phyloP scores from a whole-genome alignment of 2,113 vertebrate genomes.

The Pungitius pungitius region DNA sequence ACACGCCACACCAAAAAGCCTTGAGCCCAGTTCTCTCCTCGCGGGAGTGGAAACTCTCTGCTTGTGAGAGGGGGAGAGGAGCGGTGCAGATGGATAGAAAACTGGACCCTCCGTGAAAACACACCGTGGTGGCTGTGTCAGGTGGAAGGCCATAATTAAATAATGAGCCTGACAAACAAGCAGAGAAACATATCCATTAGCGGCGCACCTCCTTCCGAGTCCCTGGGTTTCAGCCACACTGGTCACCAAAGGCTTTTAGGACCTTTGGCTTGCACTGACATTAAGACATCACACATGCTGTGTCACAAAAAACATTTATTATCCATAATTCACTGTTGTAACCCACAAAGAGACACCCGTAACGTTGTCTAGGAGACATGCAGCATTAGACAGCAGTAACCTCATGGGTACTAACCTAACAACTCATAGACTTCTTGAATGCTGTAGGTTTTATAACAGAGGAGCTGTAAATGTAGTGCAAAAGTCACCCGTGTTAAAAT shows the following conservation, averaged over 20 bases:
- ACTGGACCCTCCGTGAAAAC: neutral
- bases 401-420: neutral
- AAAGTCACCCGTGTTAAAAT: neutral
- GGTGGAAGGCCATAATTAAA: conserved; percentile 20
- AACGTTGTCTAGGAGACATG: conserved; percentile 17
- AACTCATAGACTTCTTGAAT: neutral
- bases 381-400: neutral
- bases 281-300: conserved; percentile 33
- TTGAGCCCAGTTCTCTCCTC: conserved; percentile 3
- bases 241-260: conserved; percentile 9
- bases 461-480: neutral
- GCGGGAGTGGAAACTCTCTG: conserved; percentile 10
- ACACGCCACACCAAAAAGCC: conserved; percentile 4
- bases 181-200: conserved; percentile 6
- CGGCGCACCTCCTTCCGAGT: conserved; percentile 20
- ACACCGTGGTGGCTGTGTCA: conserved; percentile 13
- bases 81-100: conserved; percentile 24
- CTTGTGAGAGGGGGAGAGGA: conserved; percentile 3
- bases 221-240: conserved; percentile 13
- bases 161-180: conserved; percentile 14
- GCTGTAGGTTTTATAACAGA: neutral
- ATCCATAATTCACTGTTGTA: conserved; percentile 15
- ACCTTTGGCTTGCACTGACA: conserved; percentile 27
- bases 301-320: conserved; percentile 27
- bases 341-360: conserved; percentile 11